Conservation (phyloP, 2,113 vertebrate genomes). For the Lates calcarifer region DNA sequence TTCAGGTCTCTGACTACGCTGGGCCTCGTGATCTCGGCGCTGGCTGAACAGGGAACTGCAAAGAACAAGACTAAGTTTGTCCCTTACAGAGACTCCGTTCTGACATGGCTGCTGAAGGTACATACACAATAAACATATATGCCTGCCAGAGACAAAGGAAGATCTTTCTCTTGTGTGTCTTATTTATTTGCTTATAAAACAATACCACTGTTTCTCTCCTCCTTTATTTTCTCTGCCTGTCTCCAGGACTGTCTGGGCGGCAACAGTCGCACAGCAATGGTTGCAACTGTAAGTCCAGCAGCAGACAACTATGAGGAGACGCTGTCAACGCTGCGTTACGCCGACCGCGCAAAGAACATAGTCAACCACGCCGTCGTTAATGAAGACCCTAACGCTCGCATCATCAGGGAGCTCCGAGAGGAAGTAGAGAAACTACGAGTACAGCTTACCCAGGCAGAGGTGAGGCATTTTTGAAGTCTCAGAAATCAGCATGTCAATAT, state of each 20-base stretch:
- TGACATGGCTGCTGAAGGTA: constrained; percentile 98
- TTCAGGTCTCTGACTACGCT: constrained; percentile 95
- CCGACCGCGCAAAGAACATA: constrained; percentile 95
- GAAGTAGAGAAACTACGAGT: constrained; percentile 95
- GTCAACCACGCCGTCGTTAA: constrained; percentile 96
- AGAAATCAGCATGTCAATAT: fast-evolving
- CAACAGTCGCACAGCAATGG: constrained; percentile 98
- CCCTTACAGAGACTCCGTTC: constrained; percentile 97
- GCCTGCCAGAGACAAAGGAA: neutral
- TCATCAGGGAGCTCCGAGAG: constrained; percentile 95
- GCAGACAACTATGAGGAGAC: constrained; percentile 98
- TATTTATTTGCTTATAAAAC: neutral
- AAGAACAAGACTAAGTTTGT: constrained; percentile 99
- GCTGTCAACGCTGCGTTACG: constrained; percentile 93
- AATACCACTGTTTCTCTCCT: neutral
- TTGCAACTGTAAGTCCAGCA: constrained; percentile 94
- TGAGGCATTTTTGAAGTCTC: constrained; percentile 43
- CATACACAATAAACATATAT: neutral
- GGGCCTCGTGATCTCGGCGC: constrained; percentile 95
- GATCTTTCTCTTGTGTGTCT: neutral
- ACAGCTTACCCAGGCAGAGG: constrained; percentile 94
- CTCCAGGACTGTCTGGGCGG: constrained; percentile 93
- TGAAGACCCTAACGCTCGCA: constrained; percentile 95
- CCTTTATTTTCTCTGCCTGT: neutral
- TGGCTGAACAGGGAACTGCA: constrained; percentile 95